A percentile compares a stretch with the other conserved stretches of the same genome.
Evolutionary conservation across 30 jellyfish, hydroid and myxozoan genomes (phyloP).

Genomic region (Pelagia noctiluca): DNA sequence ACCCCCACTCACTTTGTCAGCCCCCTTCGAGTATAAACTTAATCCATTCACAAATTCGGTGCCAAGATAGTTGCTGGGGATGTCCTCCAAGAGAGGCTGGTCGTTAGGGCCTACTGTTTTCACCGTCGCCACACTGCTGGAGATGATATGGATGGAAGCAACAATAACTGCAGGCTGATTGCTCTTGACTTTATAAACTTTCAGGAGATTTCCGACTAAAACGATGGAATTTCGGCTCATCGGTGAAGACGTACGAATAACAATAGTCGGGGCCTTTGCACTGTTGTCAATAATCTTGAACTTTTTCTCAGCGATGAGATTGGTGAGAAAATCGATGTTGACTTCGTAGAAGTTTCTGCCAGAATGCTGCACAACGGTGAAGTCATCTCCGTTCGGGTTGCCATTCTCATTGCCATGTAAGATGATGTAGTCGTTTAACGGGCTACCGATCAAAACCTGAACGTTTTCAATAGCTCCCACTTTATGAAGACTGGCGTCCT

Average conservation of each 20-base stretch:
- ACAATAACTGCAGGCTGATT: conserved; percentile 1
- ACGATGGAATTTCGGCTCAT: conserved; percentile 41
- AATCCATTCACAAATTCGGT: conserved; percentile 63
- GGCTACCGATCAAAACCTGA: conserved; percentile 57
- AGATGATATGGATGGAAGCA: conserved; percentile 42
- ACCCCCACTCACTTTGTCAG: conserved; percentile 35
- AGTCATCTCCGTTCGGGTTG: conserved; percentile 56
- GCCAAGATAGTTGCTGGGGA: conserved; percentile 48
- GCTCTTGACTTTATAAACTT: conserved; percentile 14
- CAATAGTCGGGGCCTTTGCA: conserved; percentile 63
- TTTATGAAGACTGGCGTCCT: conserved; percentile 38
- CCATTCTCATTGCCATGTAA: conserved; percentile 53
- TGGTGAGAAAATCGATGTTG: conserved; percentile 41
- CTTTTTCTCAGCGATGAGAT: background rate
- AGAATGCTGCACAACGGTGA: conserved; percentile 47
- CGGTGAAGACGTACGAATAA: conserved; percentile 54
- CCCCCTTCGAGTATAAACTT: conserved; percentile 45
- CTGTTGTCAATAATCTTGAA: conserved; percentile 65
- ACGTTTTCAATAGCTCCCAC: conserved; percentile 45
- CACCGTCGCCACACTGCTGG: conserved; percentile 38
- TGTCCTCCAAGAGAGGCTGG: conserved; percentile 27
- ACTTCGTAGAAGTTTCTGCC: conserved; percentile 68
- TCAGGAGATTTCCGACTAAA: conserved; percentile 52
- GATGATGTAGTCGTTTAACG: conserved; percentile 65
- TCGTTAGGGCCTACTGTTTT: conserved; percentile 59